A percentile compares a stretch with the other conserved stretches of the same genome.
Conservation (phyloP, 2,113 vertebrate species). For the Callocephalon fimbriatum region DNA sequence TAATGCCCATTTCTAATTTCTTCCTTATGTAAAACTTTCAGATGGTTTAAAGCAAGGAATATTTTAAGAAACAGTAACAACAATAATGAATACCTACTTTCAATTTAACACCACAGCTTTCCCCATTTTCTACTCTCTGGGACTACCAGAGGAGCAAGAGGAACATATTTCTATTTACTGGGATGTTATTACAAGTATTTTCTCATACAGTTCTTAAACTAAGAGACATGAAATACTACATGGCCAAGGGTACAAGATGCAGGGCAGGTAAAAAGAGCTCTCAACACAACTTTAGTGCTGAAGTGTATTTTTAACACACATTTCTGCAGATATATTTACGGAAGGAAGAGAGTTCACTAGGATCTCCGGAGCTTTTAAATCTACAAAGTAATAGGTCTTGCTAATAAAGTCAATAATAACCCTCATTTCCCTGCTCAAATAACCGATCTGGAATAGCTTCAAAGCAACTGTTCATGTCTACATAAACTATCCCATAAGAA, state of each 20-base stretch:
- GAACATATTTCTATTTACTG: background rate
- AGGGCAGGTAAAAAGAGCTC: background rate
- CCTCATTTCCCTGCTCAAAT: background rate
- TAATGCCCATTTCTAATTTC: background rate
- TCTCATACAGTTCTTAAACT: background rate
- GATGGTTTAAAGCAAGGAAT: background rate
- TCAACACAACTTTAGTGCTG: background rate
- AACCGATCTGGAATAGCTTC: background rate
- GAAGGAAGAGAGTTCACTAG: background rate
- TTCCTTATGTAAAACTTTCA: background rate
- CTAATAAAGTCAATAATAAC: background rate
- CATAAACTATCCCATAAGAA: background rate
- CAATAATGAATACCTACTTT: background rate
- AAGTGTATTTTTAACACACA: background rate
- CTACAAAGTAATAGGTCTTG: background rate
- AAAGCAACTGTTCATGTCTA: background rate
- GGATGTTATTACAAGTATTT: background rate
- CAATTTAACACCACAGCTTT: background rate
- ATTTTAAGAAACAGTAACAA: background rate
- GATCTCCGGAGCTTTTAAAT: constrained; percentile 1
- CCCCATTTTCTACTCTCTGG: background rate
- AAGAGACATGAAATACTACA: background rate
- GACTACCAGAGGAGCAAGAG: background rate
- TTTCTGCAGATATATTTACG: background rate
- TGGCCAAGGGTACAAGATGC: background rate